Conservation (phyloP, 2,797 vertebrate species). For the Mallotus villosus region DNA sequence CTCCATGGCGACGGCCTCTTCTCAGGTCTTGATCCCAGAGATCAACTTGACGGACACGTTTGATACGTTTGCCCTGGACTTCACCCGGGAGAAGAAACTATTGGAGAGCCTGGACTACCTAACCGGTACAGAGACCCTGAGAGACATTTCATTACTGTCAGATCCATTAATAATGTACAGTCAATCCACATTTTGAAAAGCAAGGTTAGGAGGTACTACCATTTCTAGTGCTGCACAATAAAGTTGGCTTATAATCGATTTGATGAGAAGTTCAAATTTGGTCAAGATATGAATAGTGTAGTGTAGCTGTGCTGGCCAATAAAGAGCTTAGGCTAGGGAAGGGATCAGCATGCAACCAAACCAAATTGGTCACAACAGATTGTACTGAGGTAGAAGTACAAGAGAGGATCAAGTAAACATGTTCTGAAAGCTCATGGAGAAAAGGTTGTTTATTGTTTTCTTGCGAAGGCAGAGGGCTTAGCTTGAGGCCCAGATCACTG, state of each 20-base stretch:
- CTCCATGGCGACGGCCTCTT: slow-evolving; percentile 98
- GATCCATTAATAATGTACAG: too few relatives aligned
- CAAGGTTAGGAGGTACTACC: too few relatives aligned
- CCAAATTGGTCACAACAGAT: slow-evolving; percentile 5
- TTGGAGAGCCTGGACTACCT: slow-evolving; percentile 98
- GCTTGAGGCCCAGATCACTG: slow-evolving; percentile 61
- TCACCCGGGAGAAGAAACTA: slow-evolving; percentile 95
- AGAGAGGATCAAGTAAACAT: slow-evolving; percentile 17
- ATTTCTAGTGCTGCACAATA: too few relatives aligned
- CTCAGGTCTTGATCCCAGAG: slow-evolving; percentile 97
- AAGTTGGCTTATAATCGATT: too few relatives aligned
- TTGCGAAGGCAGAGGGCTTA: slow-evolving; percentile 47
- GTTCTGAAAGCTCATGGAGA: slow-evolving; percentile 46
- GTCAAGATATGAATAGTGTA: too few relatives aligned
- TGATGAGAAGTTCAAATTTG: too few relatives aligned
- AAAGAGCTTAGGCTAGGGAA: too few relatives aligned
- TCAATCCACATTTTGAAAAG: too few relatives aligned
- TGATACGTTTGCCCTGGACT: slow-evolving; percentile 96
- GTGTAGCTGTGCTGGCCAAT: too few relatives aligned
- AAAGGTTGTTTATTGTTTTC: slow-evolving; percentile 54
- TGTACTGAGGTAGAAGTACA: slow-evolving; percentile 1
- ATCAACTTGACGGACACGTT: slow-evolving; percentile 96
- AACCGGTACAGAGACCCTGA: slow-evolving; percentile 79
- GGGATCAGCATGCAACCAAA: background rate
- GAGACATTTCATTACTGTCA: background rate